Conservation (phyloP, 2,113 vertebrate species). For the Cygnus atratus region DNA sequence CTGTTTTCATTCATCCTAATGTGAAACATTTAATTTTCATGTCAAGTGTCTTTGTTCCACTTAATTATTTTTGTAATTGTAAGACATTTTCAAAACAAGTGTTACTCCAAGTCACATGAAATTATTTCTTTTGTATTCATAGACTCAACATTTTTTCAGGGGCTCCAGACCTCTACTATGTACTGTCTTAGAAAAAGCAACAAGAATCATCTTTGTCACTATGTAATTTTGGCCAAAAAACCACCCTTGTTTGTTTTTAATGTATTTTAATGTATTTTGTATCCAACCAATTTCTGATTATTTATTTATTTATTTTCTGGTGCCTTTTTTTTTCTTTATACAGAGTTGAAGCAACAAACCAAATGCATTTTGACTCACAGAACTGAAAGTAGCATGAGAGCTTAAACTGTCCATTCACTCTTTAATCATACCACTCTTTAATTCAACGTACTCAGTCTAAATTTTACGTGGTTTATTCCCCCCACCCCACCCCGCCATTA, state of each 20-base stretch:
- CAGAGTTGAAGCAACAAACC: not conserved
- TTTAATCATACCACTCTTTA: not conserved
- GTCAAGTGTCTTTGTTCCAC: not conserved
- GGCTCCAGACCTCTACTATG: not conserved
- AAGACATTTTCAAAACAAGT: not conserved
- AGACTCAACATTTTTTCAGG: not conserved
- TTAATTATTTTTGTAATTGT: not conserved
- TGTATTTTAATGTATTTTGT: not conserved
- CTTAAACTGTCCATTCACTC: not conserved
- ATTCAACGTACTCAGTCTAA: not conserved
- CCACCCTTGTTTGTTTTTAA: too few relatives aligned
- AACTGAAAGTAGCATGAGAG: not conserved
- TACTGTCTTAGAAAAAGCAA: not conserved
- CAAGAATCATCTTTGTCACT: not conserved
- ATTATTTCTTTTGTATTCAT: not conserved
- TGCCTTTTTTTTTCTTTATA: not conserved
- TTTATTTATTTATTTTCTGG: not conserved
- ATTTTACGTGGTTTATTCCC: not conserved
- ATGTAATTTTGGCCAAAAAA: not conserved
- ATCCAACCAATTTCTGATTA: not conserved
- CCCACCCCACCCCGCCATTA: not conserved
- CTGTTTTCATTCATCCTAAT: not conserved
- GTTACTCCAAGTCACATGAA: not conserved
- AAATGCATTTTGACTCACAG: not conserved
- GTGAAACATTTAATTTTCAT: not conserved